Evolutionary conservation across 2,113 vertebrate species (phyloP), one percentile per base, ranked within the genome.

Genomic region (Rissa tridactyla): DNA sequence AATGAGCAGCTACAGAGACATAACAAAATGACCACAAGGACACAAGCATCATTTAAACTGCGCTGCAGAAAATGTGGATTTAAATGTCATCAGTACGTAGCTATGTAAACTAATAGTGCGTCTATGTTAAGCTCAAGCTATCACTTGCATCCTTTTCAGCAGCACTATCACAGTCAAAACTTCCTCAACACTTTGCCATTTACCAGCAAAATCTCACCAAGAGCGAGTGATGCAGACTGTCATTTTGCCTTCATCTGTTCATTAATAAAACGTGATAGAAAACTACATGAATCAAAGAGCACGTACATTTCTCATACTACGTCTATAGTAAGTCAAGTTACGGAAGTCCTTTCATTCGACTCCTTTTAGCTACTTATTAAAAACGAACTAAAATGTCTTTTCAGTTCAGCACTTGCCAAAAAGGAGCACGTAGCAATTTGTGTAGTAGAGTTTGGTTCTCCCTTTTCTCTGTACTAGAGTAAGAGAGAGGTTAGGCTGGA

Each of bases 11-110:
- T 82, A 91, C 49, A 96, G 17, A 80, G 65, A 96, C 93, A 60
- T 87, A 96, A 57, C 54, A 92, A 87, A 81, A 84, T 89, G 66
- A 86, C 57, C 88, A 92, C 65, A 78, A 95, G 49, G 55, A 46
- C 23, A 97, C 4, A 32, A 81, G 14, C 27, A 93, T 70, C 6
- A 80, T 95, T 96, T 86, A 81, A 95, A 88, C 27, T 44, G n/a
- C 80, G 66, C 44, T 87, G 86, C 4, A 11, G 91, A 97, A 95
- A 96, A 91, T 25, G 26, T 55, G n/a, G 52, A 82, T 72, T 84
- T 92, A 84, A 92, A 90, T 86, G 36, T 18, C 81, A 88, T 51
- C 40, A 38, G 47, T 30, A 57, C 3, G 0, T 52, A 92, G 57
- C 29, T 65, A 82, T 38, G 19, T 82, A 90, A 93, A 94, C 34